A percentile compares a stretch with the other conserved stretches of the same genome.
These are phyloP conservation scores for Erythrolamprus reginae DNA, from an alignment of 2,113 vertebrate species.

Conservation along the genomic window DNA sequence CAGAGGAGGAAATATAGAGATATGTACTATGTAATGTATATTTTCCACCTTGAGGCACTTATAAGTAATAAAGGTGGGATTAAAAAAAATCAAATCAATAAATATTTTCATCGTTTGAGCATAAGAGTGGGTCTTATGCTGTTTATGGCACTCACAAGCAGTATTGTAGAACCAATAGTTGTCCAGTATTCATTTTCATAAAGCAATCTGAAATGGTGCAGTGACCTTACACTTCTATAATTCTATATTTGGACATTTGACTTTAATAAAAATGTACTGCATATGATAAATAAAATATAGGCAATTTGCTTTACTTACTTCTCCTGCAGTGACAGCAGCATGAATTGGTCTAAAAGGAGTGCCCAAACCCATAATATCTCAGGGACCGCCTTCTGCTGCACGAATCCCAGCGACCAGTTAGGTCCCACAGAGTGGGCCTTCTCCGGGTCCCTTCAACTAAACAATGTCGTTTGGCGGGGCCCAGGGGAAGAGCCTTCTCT, in stretches of 20 bases:
- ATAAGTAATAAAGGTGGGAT: neutral
- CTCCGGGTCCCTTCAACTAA: too few species aligned
- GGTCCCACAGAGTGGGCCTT: too few species aligned
- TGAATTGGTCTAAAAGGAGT: neutral
- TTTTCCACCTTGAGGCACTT: neutral
- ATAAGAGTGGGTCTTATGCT: neutral
- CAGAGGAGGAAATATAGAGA: too few species aligned
- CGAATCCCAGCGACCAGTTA: too few species aligned
- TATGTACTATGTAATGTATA: neutral
- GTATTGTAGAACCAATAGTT: neutral
- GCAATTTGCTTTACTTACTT: neutral
- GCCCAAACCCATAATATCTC: too few species aligned
- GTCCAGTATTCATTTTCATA: neutral
- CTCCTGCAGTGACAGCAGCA: neutral
- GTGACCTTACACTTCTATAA: neutral
- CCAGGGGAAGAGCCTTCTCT: too few species aligned
- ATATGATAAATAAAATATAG: neutral
- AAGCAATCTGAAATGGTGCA: neutral
- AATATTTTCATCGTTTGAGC: neutral
- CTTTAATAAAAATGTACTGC: neutral
- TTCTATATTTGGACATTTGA: neutral
- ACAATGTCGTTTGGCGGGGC: too few species aligned
- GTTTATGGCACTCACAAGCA: neutral
- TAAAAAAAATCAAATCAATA: neutral
- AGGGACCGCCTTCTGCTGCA: too few species aligned